phyloP scores from a whole-genome alignment of 1,140 invertebrate species.

The Danaus melanippus region DNA sequence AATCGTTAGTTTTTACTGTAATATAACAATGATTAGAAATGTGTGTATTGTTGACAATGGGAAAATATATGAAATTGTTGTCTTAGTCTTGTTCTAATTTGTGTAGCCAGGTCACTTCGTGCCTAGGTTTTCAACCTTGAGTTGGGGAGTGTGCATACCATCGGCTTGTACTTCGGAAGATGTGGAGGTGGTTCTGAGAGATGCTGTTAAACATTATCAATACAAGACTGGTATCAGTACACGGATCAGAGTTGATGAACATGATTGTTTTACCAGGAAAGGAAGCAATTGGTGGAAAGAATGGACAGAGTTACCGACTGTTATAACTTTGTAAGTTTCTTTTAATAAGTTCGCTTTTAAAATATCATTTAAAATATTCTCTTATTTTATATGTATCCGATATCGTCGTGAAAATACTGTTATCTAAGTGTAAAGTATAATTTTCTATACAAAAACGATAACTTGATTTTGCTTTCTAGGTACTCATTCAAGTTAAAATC shows the following conservation, averaged over 20 bases:
- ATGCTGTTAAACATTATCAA: conserved; percentile 74
- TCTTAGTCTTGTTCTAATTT: conserved; percentile 41
- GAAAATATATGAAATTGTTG: no score
- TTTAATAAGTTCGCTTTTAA: neutral
- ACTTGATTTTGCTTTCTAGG: no score
- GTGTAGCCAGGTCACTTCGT: conserved; percentile 79
- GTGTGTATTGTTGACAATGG: no score
- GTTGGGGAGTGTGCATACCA: conserved; percentile 80
- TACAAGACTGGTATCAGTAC: conserved; percentile 72
- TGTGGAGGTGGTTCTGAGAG: conserved; percentile 72
- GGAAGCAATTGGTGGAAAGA: conserved; percentile 55
- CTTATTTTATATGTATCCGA: conserved; percentile 2
- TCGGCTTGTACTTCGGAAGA: conserved; percentile 74
- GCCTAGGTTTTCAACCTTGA: conserved; percentile 77
- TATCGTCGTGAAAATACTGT: neutral
- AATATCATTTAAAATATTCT: conserved; percentile 4
- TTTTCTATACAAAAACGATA: no score
- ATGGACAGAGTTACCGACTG: conserved; percentile 59
- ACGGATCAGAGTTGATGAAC: conserved; percentile 72
- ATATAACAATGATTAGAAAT: no score
- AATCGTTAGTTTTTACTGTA: no score
- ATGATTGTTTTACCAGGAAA: conserved; percentile 74
- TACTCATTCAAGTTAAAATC: no score
- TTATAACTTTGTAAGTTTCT: conserved; percentile 62
- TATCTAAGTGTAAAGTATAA: no score